These are phyloP conservation scores for Pilophorus perplexus DNA, from an alignment of 2,888 invertebrate genomes.

Conservation along the genomic window DNA sequence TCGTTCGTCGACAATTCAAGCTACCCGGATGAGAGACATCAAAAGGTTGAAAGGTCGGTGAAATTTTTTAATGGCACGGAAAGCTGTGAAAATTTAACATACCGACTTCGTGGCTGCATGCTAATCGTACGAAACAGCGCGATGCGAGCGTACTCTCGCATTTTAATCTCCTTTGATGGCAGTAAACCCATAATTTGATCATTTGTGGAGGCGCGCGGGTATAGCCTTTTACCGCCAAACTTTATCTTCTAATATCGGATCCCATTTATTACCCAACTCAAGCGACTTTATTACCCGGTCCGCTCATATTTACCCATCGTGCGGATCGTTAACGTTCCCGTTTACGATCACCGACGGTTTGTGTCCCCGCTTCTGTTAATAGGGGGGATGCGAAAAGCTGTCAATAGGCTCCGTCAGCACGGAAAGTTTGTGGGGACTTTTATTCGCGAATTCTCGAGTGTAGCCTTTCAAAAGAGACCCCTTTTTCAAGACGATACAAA, in stretches of 20 bases:
- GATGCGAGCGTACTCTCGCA: too few relatives aligned
- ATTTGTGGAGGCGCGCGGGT: background rate
- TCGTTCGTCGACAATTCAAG: too few relatives aligned
- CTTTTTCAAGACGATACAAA: too few relatives aligned
- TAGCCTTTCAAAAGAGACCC: too few relatives aligned
- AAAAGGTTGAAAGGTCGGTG: too few relatives aligned
- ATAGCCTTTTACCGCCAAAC: background rate
- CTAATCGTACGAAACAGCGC: too few relatives aligned
- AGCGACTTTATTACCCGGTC: background rate
- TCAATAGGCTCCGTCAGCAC: conserved; percentile 10
- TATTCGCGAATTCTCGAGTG: background rate
- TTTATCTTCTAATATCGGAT: background rate
- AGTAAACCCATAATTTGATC: background rate
- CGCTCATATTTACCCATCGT: conserved; percentile 21
- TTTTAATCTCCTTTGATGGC: too few relatives aligned
- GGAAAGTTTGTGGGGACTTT: background rate
- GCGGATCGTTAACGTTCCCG: conserved; percentile 3
- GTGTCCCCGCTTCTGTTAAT: background rate
- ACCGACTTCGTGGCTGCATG: too few relatives aligned
- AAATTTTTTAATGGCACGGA: too few relatives aligned
- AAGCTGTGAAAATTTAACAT: too few relatives aligned
- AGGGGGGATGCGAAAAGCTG: background rate
- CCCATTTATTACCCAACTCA: conserved; percentile 12
- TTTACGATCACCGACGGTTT: conserved; percentile 20
- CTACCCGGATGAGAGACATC: too few relatives aligned